Percentiles rank a stretch among this genome's conserved stretches.
These are phyloP conservation scores for Oreochromis tanganicae DNA, from an alignment of 2,113 vertebrate genomes.

Conservation along the genomic window DNA sequence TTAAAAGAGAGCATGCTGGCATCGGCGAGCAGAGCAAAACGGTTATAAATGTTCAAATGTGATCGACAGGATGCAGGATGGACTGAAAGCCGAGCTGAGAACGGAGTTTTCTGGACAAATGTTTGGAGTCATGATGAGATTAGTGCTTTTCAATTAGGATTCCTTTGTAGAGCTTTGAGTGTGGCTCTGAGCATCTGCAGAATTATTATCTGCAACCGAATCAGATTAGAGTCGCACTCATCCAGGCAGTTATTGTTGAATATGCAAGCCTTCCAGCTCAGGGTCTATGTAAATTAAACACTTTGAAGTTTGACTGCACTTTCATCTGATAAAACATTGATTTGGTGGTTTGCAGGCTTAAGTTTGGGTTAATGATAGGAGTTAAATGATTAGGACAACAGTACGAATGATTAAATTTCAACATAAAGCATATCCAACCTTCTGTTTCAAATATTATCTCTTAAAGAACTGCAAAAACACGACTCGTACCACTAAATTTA, in stretches of 20 bases:
- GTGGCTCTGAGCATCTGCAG: neutral
- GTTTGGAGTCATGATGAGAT: neutral
- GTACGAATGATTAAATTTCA: neutral
- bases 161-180: neutral
- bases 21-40: neutral
- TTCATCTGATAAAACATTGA: neutral
- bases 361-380: neutral
- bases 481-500: neutral
- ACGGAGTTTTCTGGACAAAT: neutral
- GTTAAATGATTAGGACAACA: neutral
- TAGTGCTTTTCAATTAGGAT: neutral
- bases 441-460: neutral
- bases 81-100: neutral
- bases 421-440: neutral
- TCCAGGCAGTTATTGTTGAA: neutral
- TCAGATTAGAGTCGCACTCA: neutral
- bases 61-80: neutral
- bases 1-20: neutral
- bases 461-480: neutral
- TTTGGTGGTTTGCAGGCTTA: neutral
- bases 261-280: neutral
- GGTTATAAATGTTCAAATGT: neutral
- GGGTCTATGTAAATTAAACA: neutral
- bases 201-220: neutral
- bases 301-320: neutral